Evolutionary conservation across 2,888 invertebrate species (phyloP), one percentile per base, ranked within the genome.

Genomic region (Strigamia maritima): DNA sequence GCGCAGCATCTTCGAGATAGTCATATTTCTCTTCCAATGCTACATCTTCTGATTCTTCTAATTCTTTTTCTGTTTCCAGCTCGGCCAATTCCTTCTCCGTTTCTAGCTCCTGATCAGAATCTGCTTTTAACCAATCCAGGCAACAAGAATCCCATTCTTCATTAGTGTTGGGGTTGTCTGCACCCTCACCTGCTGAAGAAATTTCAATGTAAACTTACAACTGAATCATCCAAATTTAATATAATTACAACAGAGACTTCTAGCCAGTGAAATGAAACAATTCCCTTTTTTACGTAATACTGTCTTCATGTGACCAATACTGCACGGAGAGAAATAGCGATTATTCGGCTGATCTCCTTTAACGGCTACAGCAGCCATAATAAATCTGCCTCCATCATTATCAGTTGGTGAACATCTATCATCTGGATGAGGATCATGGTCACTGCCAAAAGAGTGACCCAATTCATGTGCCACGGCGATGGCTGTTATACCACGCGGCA

Each of bases 401-500:
- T 28, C 6, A n/a, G n/a, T 12, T 10, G 81, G 81, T 14, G 79
- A 78, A 16, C 81, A 81, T 12, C 16, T n/a, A 12, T 79, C 44
- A 24, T 80, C 75, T 22, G 74, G n/a, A 19, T 77, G 14, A 8
- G 76, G 70, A 76, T 81, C 81, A n/a, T 81, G 81, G 14, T 77
- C 75, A 31, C 81, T 81, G 12, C 81, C 81, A 77, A 81, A 81
- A 2, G 77, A 74, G 28, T 81, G 81, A 0, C 80, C 81, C 14
- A 81, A 35, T 76, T 81, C 81, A 38, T 81, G 81, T 14, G 81
- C 24, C 12, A 81, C 24, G 28, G 81, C 79, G n/a, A 81, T 76
- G 7, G 80, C 24, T 2, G 79, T 80, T 1, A 79, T 79, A 6
- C 75, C 70, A 6, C 80, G 65, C 14, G 81, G 81, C 7, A 78